A percentile compares a stretch with the other conserved stretches of the same genome.
Conservation (phyloP, 2,113 vertebrate genomes). For the Columbina picui region DNA sequence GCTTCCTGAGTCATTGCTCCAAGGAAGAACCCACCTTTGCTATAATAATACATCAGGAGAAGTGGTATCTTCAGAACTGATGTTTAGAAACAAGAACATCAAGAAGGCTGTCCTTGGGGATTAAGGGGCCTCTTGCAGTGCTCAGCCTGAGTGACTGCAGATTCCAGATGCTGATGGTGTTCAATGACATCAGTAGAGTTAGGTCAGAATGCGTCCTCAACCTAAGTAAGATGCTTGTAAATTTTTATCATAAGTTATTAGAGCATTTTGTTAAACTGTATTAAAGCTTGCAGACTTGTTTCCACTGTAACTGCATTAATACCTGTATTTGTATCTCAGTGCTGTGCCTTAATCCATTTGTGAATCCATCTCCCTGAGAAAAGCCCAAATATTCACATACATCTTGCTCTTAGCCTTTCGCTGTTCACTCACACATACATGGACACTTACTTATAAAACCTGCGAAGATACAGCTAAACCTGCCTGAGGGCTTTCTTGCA, state of each 20-base stretch:
- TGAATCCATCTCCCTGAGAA: background rate
- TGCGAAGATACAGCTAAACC: background rate
- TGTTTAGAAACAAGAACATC: background rate
- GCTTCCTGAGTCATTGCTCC: background rate
- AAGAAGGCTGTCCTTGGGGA: background rate
- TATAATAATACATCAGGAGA: background rate
- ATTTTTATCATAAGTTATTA: background rate
- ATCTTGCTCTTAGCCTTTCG: background rate
- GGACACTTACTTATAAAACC: background rate
- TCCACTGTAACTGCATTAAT: background rate
- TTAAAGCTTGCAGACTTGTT: background rate
- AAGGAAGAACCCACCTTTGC: background rate
- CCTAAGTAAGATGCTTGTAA: background rate
- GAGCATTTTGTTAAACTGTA: background rate
- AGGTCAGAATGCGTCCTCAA: background rate
- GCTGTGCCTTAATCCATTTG: background rate
- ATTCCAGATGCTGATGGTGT: background rate
- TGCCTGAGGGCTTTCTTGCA: background rate
- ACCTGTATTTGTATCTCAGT: background rate
- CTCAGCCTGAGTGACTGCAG: background rate
- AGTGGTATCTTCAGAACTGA: background rate
- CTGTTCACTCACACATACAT: background rate
- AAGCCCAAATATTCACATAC: background rate
- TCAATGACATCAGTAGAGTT: background rate
- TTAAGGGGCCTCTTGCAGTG: background rate